Evolutionary conservation across 2,797 vertebrate genomes (phyloP), one percentile per base, ranked within the genome.

Genomic region (Propithecus perrieri): DNA sequence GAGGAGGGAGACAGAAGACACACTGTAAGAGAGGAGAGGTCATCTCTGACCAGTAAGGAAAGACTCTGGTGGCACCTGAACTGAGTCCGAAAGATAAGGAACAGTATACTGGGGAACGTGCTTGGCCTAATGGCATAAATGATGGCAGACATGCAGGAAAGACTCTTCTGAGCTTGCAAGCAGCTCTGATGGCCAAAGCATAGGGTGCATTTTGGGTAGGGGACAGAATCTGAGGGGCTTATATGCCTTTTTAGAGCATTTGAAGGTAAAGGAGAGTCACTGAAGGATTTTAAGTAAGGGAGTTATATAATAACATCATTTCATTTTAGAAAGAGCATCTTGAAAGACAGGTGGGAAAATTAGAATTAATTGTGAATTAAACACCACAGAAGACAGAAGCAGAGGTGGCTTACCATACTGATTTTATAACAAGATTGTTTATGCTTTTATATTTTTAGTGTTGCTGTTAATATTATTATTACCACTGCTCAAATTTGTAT

Each of bases 321-420:
- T 92, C 55, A 26, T 59, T 75, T 84, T 85, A 96, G 75, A 95
- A 94, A 87, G 50, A 61, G 13, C 26, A 26, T 71, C 24, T 91
- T 92, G 59, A 81, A 74, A 93, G 57, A 79, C 59, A 48, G 28
- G 57, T 57, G 75, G 35, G 33, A 61, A 65, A 80, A 50, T 53
- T 35, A 89, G 65, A 76, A 75, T 46, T 55, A 43, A n/a, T 30
- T 79, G 20, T 88, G 35, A 78, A n/a, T 53, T 72, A 35, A 81
- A 84, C 63, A 61, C 4, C 5, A 38, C 50, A 65, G 61, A 57
- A 30, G 43, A 69, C 53, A 80, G 59, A 91, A 43, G 13, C 65
- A 50, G 30, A 80, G 20, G 35, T 41, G 87, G 46, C 35, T 94
- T 48, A 24, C 5, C 61, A 41, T 33, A 35, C 33, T 78, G 53